Base-by-base conservation (phyloP, 2,113 vertebrate species). In the Calyptommatus sinebrachiatus region DNA sequence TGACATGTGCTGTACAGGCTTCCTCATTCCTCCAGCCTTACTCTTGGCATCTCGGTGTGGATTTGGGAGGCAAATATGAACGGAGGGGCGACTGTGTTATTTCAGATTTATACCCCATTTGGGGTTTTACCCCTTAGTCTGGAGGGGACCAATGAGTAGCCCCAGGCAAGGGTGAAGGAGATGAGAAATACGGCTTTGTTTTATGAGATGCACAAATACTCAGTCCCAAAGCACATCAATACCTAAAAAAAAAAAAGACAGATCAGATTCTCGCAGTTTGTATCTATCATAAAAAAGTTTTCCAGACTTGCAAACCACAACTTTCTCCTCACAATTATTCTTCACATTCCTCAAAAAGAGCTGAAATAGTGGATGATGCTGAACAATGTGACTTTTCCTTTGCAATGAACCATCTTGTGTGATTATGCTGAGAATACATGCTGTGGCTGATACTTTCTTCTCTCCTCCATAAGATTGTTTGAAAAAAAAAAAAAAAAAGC, bases 341-440 rank as follows among this genome's bases (percentile, higher is more conserved):
- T 78, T 77, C 5, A 0, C 76, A 69, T 77, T 77, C 83, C 73
- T 85, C 0, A 71, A 41, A 41, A 41, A 77, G 75, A 24, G 9
- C 3, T 77, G 68, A 85, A 77, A 73, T 45, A 6, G 73, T 83
- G 85, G 81, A 14, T 21, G 79, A 0, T 78, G 61, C n/a, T 26
- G 82, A 78, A 88, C 31, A 53, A 80, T 60, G 9, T 8, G 53
- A 1, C 0, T 11, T 77, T 79, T 68, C 5, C 80, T 84, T 79
- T 28, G 29, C 60, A 24, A 18, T 77, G 16, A 83, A 80, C 70
- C 11, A 71, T 57, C 46, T 69, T 57, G 48, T 21, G 14, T 18
- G 46, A 82, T 79, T 53, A 79, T 1, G 0, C 35, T 41, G 85
- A 86, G 83, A 79, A 2, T 50, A 50, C n/a, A 71, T 78, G 1